These are phyloP conservation scores for Sarcophaga carnaria DNA, from an alignment of 2,888 invertebrate species.

Conservation along the genomic window DNA sequence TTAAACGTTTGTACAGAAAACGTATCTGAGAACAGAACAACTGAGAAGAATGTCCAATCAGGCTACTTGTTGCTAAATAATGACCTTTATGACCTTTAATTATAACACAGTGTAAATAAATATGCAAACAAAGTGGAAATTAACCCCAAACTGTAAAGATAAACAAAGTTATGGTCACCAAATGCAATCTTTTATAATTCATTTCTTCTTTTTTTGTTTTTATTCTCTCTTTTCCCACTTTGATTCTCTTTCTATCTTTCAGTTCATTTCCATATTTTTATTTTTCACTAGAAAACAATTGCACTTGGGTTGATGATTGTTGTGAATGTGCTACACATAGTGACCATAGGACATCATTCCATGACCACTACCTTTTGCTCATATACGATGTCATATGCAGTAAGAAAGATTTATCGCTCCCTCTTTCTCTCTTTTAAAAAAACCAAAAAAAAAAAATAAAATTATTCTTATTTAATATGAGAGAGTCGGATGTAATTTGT, in stretches of 20 bases:
- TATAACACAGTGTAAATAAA: too few species aligned
- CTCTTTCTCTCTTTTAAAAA: too few species aligned
- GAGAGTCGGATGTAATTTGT: conserved; percentile 69
- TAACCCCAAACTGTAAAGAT: background rate
- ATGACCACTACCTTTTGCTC: too few species aligned
- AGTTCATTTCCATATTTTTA: conserved; percentile 22
- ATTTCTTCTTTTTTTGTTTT: background rate
- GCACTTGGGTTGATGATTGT: background rate
- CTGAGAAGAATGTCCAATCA: too few species aligned
- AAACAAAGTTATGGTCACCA: conserved; percentile 25
- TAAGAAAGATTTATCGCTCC: too few species aligned
- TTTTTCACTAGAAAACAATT: conserved; percentile 54
- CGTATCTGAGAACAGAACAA: too few species aligned
- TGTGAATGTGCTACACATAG: too few species aligned
- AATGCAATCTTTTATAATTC: conserved; percentile 18
- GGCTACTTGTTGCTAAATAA: too few species aligned
- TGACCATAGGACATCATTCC: too few species aligned
- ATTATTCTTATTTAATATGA: conserved; percentile 37
- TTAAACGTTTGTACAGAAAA: too few species aligned
- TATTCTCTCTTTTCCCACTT: conserved; percentile 9
- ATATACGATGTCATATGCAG: too few species aligned
- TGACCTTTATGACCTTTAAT: too few species aligned
- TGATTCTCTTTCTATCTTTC: background rate
- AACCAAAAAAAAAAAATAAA: background rate
- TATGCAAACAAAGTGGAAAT: background rate